A percentile compares a stretch with the other conserved stretches of the same genome.
phyloP scores from a whole-genome alignment of 2,113 vertebrate genomes.

The Bombycilla garrulus region DNA sequence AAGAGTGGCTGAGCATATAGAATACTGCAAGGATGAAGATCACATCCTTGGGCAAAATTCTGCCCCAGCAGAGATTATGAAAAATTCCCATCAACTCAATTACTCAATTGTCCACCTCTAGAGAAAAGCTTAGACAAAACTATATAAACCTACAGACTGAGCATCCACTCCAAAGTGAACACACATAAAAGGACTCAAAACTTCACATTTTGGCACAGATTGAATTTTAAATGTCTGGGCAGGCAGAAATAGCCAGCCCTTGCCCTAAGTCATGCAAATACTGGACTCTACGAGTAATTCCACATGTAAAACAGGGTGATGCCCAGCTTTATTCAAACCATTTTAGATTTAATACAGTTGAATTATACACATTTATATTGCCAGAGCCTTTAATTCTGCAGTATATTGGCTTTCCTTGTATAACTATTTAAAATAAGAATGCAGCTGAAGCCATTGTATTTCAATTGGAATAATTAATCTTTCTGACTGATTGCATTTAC shows the following conservation, averaged over 20 bases:
- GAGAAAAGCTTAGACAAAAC: neutral
- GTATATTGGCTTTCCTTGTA: neutral
- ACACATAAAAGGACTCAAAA: neutral
- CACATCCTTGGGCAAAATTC: neutral
- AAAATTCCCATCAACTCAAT: neutral
- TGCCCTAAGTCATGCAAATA: neutral
- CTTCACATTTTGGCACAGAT: neutral
- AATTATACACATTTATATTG: neutral
- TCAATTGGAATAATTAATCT: neutral
- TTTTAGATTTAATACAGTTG: neutral
- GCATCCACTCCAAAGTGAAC: neutral
- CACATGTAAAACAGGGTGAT: accelerated
- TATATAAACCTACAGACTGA: neutral
- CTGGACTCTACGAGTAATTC: neutral
- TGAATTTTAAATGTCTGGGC: neutral
- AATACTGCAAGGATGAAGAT: neutral
- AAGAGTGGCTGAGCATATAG: neutral
- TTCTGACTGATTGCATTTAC: neutral
- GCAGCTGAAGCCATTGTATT: neutral
- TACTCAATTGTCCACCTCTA: neutral
- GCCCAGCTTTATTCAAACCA: neutral
- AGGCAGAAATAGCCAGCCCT: neutral
- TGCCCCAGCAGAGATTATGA: neutral
- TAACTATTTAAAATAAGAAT: neutral
- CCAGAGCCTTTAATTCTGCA: neutral